Conservation (phyloP, 1,140 invertebrate genomes). For the Euwallacea fornicatus region DNA sequence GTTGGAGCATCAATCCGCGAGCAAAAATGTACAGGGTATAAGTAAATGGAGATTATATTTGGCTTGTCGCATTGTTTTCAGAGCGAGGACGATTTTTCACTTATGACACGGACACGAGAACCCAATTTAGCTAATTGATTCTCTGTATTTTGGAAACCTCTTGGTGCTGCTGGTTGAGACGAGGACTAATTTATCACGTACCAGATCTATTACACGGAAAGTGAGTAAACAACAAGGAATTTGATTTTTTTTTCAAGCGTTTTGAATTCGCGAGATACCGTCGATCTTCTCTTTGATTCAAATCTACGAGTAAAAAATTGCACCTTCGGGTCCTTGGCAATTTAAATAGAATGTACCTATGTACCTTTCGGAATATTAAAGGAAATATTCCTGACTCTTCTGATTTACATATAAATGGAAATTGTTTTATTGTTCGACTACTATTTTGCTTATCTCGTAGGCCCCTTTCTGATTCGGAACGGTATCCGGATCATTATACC, state of each 20-base stretch:
- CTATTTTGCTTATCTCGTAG: constrained; percentile 21
- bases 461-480: constrained; percentile 11
- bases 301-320: no score
- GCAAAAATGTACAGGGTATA: constrained; percentile 20
- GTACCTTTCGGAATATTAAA: constrained; percentile 12
- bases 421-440: constrained; percentile 21
- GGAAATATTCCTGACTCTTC: constrained; percentile 14
- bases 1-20: constrained; percentile 12
- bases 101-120: constrained; percentile 24
- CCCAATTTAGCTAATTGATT: constrained; percentile 28
- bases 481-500: constrained; percentile 6
- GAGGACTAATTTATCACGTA: no score
- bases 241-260: no score
- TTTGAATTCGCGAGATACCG: no score
- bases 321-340: no score
- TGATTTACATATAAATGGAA: constrained; percentile 28
- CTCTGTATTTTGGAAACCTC: constrained; percentile 16
- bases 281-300: no score
- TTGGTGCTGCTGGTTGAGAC: no score
- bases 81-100: constrained; percentile 22
- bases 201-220: no score
- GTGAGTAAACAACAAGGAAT: no score
- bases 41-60: constrained; percentile 15
- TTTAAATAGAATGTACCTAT: no score
- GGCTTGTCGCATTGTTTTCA: constrained; percentile 28